Percentiles rank a stretch among this genome's conserved stretches.
phyloP scores from a whole-genome alignment of 2,113 vertebrate genomes.

The Eonycteris spelaea region DNA sequence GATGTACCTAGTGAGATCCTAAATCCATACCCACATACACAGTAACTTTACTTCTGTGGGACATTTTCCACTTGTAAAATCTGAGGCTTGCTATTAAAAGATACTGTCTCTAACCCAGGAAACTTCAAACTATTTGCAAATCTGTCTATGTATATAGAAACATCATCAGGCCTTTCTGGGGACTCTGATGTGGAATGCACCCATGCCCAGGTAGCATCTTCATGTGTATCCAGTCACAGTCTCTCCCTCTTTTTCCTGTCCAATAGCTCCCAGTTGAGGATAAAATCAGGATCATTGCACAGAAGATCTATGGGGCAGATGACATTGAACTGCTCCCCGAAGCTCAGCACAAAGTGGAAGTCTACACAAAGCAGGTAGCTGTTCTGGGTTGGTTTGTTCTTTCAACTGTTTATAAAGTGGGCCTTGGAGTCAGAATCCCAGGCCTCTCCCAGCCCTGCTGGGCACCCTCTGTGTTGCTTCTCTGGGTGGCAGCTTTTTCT shows the following conservation, averaged over 20 bases:
- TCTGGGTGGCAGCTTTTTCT: background rate
- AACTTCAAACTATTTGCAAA: background rate
- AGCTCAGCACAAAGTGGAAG: conserved; percentile 91
- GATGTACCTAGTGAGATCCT: background rate
- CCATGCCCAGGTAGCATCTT: background rate
- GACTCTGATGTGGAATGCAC: background rate
- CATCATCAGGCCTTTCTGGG: background rate
- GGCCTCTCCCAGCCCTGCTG: background rate
- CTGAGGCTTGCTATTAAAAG: conserved; percentile 3
- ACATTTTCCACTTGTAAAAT: background rate
- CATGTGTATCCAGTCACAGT: background rate
- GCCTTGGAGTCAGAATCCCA: background rate
- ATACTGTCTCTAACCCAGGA: background rate
- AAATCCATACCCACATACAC: background rate
- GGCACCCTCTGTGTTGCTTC: background rate
- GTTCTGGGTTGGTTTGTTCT: background rate
- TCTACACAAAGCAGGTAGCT: conserved; percentile 95
- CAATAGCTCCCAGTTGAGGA: conserved; percentile 90
- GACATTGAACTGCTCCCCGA: conserved; percentile 95
- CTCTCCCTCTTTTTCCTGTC: background rate
- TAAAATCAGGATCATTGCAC: conserved; percentile 95
- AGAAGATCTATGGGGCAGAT: conserved; percentile 95
- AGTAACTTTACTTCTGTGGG: background rate
- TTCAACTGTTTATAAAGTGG: background rate
- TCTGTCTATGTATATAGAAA: background rate